A percentile compares a stretch with the other conserved stretches of the same genome.
These are phyloP conservation scores for Apostichopus parvimensis DNA, from an alignment of 35 echinoderm and acorn worm species.

Conservation along the genomic window DNA sequence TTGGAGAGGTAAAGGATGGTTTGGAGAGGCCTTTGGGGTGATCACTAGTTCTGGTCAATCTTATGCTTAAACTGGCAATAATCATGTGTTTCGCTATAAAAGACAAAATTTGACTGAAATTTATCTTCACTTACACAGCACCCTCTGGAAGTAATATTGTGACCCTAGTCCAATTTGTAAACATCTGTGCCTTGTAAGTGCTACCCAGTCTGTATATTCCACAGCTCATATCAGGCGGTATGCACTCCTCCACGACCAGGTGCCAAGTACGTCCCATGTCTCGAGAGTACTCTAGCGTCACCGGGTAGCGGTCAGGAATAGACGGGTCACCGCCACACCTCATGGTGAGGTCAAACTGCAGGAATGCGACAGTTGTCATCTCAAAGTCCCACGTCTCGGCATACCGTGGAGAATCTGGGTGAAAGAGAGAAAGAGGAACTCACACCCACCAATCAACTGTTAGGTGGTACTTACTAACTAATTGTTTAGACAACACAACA, in stretches of 20 bases:
- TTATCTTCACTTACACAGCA: slow-evolving; percentile 68
- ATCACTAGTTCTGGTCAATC: no score
- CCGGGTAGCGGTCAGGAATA: slow-evolving; percentile 18
- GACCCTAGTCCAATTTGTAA: slow-evolving; percentile 76
- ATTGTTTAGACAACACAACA: no score
- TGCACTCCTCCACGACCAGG: slow-evolving; percentile 67
- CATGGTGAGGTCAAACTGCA: slow-evolving; percentile 87
- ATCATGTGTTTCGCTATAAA: no score
- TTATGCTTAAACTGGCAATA: no score
- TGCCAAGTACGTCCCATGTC: slow-evolving; percentile 88
- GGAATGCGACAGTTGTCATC: slow-evolving; percentile 69
- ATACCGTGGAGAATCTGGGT: slow-evolving; percentile 71
- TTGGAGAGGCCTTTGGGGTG: no score
- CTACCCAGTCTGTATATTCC: slow-evolving; percentile 66
- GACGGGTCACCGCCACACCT: slow-evolving; percentile 60
- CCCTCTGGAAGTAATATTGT: slow-evolving; percentile 64
- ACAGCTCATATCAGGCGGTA: slow-evolving; percentile 90
- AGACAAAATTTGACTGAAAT: no score
- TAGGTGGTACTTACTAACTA: no score
- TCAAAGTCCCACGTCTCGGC: slow-evolving; percentile 97
- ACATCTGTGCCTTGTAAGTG: slow-evolving; percentile 68
- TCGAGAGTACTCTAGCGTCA: slow-evolving; percentile 75
- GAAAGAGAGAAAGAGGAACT: no score
- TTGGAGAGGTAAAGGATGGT: no score
- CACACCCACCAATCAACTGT: no score